Conservation (phyloP, 2,113 vertebrate genomes). For the Caranx ignobilis region DNA sequence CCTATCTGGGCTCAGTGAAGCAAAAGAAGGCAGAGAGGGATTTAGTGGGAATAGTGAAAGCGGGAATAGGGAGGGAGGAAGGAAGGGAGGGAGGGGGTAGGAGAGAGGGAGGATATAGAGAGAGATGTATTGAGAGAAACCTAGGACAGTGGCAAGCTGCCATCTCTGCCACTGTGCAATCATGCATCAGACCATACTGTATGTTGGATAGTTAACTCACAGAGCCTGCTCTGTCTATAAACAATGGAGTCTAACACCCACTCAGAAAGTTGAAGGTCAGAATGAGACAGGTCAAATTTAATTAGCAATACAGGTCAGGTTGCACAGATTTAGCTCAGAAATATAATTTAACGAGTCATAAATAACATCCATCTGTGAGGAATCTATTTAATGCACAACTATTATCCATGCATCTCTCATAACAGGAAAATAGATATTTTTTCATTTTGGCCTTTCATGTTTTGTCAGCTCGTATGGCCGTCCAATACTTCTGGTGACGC, state of each 20-base stretch:
- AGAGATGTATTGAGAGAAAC: conserved; percentile 41
- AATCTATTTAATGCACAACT: too few species aligned
- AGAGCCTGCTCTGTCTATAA: conserved; percentile 61
- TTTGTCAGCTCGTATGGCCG: not conserved
- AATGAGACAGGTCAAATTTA: conserved; percentile 44
- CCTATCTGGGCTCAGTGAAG: conserved; percentile 54
- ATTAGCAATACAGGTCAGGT: conserved; percentile 57
- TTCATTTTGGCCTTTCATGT: not conserved
- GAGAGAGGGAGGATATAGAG: not conserved
- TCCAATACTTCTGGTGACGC: not conserved
- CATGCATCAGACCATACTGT: conserved; percentile 51
- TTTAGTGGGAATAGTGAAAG: conserved; percentile 24
- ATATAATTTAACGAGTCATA: conserved; percentile 6
- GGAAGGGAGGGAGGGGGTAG: not conserved
- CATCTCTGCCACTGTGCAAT: conserved; percentile 56
- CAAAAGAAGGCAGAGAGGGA: conserved; percentile 48
- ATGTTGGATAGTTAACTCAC: conserved; percentile 54
- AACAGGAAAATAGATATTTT: not conserved
- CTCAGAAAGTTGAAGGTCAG: conserved; percentile 30
- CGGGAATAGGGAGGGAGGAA: not conserved
- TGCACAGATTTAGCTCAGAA: conserved; percentile 44
- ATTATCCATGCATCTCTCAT: not conserved
- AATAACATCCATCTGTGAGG: not conserved
- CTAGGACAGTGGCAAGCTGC: conserved; percentile 54
- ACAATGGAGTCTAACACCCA: conserved; percentile 61